Percentiles rank a stretch among this genome's conserved stretches.
These are phyloP conservation scores for Cryptosula pallasiana DNA, from an alignment of 2,888 invertebrate species.

Conservation along the genomic window DNA sequence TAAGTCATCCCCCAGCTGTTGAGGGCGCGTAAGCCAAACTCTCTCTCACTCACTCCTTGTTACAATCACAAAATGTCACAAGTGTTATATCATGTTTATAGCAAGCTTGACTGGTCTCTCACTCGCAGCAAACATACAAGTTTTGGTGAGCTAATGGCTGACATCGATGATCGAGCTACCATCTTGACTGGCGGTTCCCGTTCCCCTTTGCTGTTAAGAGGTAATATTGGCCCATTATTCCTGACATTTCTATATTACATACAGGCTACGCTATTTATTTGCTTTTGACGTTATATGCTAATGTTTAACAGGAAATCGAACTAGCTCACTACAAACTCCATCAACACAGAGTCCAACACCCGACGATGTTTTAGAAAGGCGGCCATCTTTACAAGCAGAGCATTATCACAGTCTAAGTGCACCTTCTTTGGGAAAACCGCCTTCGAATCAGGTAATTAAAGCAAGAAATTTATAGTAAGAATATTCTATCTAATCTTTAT, in stretches of 20 bases:
- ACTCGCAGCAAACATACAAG: not conserved
- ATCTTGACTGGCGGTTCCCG: not conserved
- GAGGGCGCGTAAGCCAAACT: not conserved
- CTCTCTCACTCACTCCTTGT: no score
- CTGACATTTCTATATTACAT: no score
- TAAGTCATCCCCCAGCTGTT: not conserved
- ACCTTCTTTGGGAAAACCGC: not conserved
- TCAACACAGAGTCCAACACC: not conserved
- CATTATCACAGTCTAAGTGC: not conserved
- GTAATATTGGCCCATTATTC: not conserved
- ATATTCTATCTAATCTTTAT: no score
- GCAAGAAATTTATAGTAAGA: no score
- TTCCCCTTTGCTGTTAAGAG: not conserved
- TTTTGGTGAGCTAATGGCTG: slow-evolving; percentile 20
- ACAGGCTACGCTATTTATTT: no score
- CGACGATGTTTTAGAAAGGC: no score
- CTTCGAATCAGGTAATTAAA: not conserved
- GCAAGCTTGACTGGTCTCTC: not conserved
- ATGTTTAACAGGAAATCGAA: not conserved
- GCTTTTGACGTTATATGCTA: no score
- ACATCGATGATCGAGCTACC: not conserved
- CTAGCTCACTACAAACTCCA: not conserved
- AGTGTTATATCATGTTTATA: no score
- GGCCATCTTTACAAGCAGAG: slow-evolving; percentile 2
- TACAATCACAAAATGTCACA: no score